A percentile compares a stretch with the other conserved stretches of the same genome.
phyloP scores from a whole-genome alignment of 2,113 vertebrate species.

The Erpornis zantholeuca region DNA sequence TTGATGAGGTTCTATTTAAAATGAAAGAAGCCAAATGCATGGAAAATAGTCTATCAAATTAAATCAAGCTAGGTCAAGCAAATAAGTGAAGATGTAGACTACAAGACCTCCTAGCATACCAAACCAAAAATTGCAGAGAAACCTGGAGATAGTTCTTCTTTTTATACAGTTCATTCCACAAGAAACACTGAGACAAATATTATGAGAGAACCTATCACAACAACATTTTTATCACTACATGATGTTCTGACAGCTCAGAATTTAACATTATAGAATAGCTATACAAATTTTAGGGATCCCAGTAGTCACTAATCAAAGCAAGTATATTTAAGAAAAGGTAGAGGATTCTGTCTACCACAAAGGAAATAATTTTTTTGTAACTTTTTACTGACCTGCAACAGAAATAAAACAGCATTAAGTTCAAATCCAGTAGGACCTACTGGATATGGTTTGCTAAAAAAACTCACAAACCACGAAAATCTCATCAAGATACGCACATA shows the following conservation, averaged over 20 bases:
- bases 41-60: background rate
- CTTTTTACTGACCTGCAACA: background rate
- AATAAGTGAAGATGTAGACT: background rate
- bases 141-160: background rate
- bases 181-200: background rate
- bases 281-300: background rate
- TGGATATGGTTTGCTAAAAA: background rate
- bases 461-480: accelerated
- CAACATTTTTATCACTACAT: background rate
- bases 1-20: background rate
- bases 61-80: background rate
- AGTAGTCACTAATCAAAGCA: background rate
- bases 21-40: background rate
- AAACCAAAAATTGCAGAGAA: background rate
- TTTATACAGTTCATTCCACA: background rate
- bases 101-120: background rate
- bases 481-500: background rate
- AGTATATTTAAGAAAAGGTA: background rate
- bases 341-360: background rate
- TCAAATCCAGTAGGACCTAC: background rate
- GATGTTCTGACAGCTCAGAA: background rate
- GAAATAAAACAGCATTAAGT: background rate
- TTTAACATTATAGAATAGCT: background rate
- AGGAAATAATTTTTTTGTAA: background rate
- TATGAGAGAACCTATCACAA: background rate